phyloP scores from a whole-genome alignment of 2,888 invertebrate species.

The Latrodectus elegans region DNA sequence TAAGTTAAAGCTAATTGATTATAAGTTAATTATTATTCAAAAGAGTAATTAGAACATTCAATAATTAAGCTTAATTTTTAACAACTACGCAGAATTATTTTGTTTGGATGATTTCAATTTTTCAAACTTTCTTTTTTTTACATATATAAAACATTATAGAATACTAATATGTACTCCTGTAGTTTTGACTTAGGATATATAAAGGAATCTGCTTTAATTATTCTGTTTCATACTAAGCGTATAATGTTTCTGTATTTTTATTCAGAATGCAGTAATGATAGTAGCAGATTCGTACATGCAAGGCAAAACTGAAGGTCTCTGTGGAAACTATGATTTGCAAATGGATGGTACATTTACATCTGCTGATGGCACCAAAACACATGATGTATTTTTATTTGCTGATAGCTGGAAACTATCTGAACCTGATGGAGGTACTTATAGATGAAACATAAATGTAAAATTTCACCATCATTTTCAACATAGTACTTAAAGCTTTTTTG shows the following conservation, averaged over 20 bases:
- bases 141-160: no score
- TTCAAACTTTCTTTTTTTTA: no score
- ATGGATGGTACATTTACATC: constrained; percentile 81
- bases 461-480: background rate
- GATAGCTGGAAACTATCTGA: constrained; percentile 72
- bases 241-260: background rate
- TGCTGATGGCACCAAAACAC: constrained; percentile 78
- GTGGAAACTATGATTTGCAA: constrained; percentile 84
- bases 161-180: no score
- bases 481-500: background rate
- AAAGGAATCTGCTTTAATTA: no score
- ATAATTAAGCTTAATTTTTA: no score
- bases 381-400: constrained; percentile 75
- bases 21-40: no score
- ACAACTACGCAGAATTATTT: no score
- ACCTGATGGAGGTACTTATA: constrained; percentile 9
- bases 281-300: constrained; percentile 31
- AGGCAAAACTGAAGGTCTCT: constrained; percentile 84
- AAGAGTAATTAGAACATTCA: no score
- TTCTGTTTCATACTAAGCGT: no score
- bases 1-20: no score
- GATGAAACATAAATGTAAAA: background rate
- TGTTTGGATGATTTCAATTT: no score
- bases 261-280: constrained; percentile 42
- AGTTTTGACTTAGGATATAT: no score